A percentile compares a stretch with the other conserved stretches of the same genome.
phyloP scores from a whole-genome alignment of 2,113 vertebrate species.

The Gila orcuttii region DNA sequence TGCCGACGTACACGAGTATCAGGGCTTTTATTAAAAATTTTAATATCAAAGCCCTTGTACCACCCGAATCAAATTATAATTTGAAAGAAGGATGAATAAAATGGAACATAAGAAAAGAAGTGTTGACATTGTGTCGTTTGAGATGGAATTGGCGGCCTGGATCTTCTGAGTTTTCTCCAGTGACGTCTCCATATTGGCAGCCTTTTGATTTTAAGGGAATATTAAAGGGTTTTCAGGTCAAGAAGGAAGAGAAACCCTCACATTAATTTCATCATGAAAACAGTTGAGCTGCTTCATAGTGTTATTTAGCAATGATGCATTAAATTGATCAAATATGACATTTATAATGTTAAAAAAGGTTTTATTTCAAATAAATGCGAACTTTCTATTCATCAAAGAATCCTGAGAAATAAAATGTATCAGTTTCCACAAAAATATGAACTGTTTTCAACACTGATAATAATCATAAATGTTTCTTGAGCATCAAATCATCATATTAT shows the following conservation, averaged over 20 bases:
- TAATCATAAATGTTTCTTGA: no score
- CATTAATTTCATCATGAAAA: neutral
- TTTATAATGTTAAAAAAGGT: no score
- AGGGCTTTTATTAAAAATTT: conserved; percentile 59
- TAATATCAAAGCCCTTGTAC: conserved; percentile 56
- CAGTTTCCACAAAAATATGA: no score
- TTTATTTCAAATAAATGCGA: no score
- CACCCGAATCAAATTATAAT: conserved; percentile 49
- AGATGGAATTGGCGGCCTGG: conserved; percentile 1
- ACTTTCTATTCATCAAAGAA: no score
- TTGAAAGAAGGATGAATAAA: conserved; percentile 26
- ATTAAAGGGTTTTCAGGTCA: conserved; percentile 16
- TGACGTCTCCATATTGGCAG: neutral
- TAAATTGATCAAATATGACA: neutral
- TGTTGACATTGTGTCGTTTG: conserved; percentile 27
- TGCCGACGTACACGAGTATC: conserved; percentile 47
- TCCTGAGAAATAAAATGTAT: no score
- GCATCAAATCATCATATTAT: no score
- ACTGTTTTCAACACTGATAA: no score
- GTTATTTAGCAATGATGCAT: neutral
- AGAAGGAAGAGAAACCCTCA: neutral
- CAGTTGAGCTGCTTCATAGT: no score
- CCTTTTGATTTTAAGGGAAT: neutral
- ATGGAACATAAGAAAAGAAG: conserved; percentile 26
- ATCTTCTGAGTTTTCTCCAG: conserved; percentile 51